These are phyloP conservation scores for Ceyx erithaca DNA, from an alignment of 2,797 vertebrate species.

Conservation along the genomic window DNA sequence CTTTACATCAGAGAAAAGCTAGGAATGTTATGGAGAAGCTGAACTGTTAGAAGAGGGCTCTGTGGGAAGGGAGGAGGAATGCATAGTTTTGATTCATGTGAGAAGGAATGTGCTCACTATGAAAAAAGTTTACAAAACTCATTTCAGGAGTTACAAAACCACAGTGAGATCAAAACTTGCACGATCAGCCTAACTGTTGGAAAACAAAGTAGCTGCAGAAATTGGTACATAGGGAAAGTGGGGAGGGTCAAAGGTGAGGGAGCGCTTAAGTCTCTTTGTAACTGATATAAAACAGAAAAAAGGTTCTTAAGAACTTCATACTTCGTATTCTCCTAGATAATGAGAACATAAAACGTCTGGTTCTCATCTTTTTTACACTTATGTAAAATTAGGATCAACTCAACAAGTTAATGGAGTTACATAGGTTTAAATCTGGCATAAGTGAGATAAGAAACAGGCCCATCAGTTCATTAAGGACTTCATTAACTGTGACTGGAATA, in stretches of 20 bases:
- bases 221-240: neutral
- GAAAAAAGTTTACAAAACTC: constrained; percentile 30
- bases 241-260: constrained; percentile 25
- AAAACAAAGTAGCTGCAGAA: neutral
- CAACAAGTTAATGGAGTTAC: constrained; percentile 68
- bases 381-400: constrained; percentile 62
- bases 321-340: constrained; percentile 45
- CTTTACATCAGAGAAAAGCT: neutral
- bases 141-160: constrained; percentile 6
- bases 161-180: neutral
- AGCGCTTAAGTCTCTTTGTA: neutral
- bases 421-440: constrained; percentile 60
- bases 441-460: constrained; percentile 61
- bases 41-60: neutral
- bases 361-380: constrained; percentile 70
- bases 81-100: constrained; percentile 23
- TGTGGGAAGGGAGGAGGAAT: constrained; percentile 11
- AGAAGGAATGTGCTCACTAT: constrained; percentile 11
- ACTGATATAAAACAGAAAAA: constrained; percentile 35
- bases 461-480: constrained; percentile 61
- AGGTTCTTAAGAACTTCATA: neutral
- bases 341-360: constrained; percentile 38
- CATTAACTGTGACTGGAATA: constrained; percentile 55
- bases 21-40: neutral
- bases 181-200: neutral